Base-by-base conservation (phyloP, 2,888 invertebrate genomes). In the Brenthis hecate region DNA sequence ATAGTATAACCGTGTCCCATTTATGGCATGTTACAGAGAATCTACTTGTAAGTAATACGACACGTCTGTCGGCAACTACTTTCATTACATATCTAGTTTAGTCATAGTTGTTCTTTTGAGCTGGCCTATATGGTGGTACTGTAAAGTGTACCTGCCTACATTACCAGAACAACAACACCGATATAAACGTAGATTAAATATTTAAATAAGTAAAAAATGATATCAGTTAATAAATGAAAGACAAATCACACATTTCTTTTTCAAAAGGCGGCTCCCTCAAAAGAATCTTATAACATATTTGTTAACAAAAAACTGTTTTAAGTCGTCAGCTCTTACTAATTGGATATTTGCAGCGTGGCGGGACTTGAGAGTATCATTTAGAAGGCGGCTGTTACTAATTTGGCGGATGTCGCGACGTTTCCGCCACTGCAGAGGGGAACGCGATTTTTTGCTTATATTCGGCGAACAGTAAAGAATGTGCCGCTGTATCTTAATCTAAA, bases 391-490 rank as follows among this genome's bases (percentile, higher is more conserved):
- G 77, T 70, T 78, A 82, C 83, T 83, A 84, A 85, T 85, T 81
- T 80, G 79, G 76, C 81, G 80, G 83, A 84, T 83, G 81, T 81
- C 75, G 72, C 72, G 72, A 68, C 73, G 73, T 77, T 79, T 80
- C 82, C 80, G 80, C 69, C 66, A 57, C 66, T 55, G 70, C 65
- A 28, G 60, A 71, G 73, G 71, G 70, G 68, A 65, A 55, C 56
- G 69, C 60, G 64, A 68, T 75, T 74, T 74, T 75, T 75, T 75
- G 70, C 66, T 66, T 57, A 58, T 69, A 63, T 68, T 66, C 53
- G 50, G 51, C 67, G 53, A 70, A 71, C 19, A 63, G 58, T 57
- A 63, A 66, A 64, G 63, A 68, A 68, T 65, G 58, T 68, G 65
- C 63, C 65, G 65, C 65, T 51, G 56, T 68, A 54, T 69, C 66